Base-by-base conservation (phyloP, 2,888 invertebrate genomes). In the Ectemnius lituratus region DNA sequence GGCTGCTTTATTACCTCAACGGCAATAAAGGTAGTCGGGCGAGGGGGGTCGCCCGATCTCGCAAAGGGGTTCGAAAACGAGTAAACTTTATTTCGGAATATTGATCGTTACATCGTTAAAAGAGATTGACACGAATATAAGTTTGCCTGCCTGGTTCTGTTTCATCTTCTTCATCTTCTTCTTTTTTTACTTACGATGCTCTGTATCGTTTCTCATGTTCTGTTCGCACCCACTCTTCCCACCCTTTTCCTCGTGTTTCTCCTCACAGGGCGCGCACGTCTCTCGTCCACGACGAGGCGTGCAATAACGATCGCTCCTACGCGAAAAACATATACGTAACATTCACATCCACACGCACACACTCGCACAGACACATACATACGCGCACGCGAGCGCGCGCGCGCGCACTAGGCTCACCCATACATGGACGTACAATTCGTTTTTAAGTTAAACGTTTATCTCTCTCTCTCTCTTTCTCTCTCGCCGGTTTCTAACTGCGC, bases 71-170 rank as follows among this genome's bases (percentile, higher is more conserved):
- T 81, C 81, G 80, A 86, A 88, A 88, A 88, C 85, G 83, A 87
- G 81, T 77, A 84, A 87, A 86, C 83, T 88, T 88, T 88, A 88
- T 88, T 88, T 82, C 69, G 73, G 78, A 84, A 85, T 86, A 86
- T 87, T 83, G 76, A 84, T 82, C 76, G 85, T 73, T 86, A 88
- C 85, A 86, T 81, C 78, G 72, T 84, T 84, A 75, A 84, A 84
- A 85, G 84, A 81, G 78, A 82, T 84, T 80, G 84, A 84, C 82
- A 84, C 82, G 80, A 81, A 84, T 83, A 75, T 63, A 81, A 84
- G 64, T 76, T 82, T 75, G 76, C 70, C 37, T 37, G 37, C 37
- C 23, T 23, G 23, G 23, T 23, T 23, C 23, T 23, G 23, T 3
- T 23, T 23, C 23, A 2, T 23, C 23, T 3, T 23, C 3, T 23